Evolutionary conservation across 2,797 vertebrate species (phyloP).

Genomic region (Intellagama lesueurii): DNA sequence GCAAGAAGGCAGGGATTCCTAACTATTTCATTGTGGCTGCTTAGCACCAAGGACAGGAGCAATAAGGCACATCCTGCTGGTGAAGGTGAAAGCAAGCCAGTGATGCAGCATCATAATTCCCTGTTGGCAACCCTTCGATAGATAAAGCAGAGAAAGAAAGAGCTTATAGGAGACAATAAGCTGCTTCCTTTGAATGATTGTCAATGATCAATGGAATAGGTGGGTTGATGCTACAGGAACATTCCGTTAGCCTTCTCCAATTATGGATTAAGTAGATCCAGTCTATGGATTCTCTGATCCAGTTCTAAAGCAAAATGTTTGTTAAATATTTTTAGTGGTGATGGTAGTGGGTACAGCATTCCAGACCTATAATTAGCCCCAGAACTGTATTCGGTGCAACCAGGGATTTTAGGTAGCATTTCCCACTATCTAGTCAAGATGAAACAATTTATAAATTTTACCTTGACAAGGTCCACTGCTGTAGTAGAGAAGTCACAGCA

Average conservation of each 20-base stretch:
- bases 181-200: background rate
- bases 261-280: no score
- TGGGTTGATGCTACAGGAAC: background rate
- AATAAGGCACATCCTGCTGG: no score
- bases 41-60: no score
- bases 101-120: background rate
- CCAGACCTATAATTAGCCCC: background rate
- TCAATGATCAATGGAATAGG: background rate
- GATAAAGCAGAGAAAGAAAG: background rate
- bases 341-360: background rate
- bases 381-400: background rate
- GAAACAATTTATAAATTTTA: slow-evolving; percentile 69
- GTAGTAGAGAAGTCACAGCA: slow-evolving; percentile 95
- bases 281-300: no score
- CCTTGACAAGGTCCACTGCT: slow-evolving; percentile 94
- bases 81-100: background rate
- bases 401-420: background rate
- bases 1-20: no score
- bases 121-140: background rate
- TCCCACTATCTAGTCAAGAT: background rate
- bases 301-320: background rate
- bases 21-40: no score
- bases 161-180: background rate
- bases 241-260: no score
- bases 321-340: background rate